Evolutionary conservation across 2,888 invertebrate species (phyloP).

Genomic region (Trisateles emortualis): DNA sequence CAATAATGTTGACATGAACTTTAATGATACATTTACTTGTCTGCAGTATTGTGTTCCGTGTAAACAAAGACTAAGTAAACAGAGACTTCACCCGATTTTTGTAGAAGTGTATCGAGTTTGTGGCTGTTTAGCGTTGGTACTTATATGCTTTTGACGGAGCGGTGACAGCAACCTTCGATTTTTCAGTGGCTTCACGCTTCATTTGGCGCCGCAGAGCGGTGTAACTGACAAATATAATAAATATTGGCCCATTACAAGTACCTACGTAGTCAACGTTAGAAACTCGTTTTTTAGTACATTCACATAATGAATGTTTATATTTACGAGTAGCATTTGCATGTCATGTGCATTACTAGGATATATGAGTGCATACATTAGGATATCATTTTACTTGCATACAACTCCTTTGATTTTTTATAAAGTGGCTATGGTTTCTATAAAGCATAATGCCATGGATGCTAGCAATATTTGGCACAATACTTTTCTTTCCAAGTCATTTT

Average conservation of each 20-base stretch:
- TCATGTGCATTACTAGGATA: too few relatives aligned
- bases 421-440: too few relatives aligned
- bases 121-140: background rate
- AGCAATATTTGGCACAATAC: too few relatives aligned
- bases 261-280: constrained; percentile 25
- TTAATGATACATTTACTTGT: constrained; percentile 41
- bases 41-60: constrained; percentile 21
- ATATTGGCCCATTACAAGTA: constrained; percentile 11
- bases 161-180: constrained; percentile 37
- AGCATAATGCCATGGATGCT: too few relatives aligned
- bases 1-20: constrained; percentile 51
- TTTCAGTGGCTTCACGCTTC: constrained; percentile 43
- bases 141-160: background rate
- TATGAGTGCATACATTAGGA: too few relatives aligned
- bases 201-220: constrained; percentile 21
- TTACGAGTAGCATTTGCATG: too few relatives aligned
- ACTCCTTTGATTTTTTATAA: too few relatives aligned
- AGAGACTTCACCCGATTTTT: background rate
- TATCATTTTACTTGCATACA: too few relatives aligned
- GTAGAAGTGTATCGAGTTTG: background rate
- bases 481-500: too few relatives aligned
- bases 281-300: too few relatives aligned
- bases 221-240: constrained; percentile 22
- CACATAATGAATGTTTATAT: too few relatives aligned
- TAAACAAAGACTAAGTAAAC: constrained; percentile 23